Evolutionary conservation across 2,113 vertebrate species (phyloP), one percentile per base, ranked within the genome.

Genomic region (Parus major): DNA sequence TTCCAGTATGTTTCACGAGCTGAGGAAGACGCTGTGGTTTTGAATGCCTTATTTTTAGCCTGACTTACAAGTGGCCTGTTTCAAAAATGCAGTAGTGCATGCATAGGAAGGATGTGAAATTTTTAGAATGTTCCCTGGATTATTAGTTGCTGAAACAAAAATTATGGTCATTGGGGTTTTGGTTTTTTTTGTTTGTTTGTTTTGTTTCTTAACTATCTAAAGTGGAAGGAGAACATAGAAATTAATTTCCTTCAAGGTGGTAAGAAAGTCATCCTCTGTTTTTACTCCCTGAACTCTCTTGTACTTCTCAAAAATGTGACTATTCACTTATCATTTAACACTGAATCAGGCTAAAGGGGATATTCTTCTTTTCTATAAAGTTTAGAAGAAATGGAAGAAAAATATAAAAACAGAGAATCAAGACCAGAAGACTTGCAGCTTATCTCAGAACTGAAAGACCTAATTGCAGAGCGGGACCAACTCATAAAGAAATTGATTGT

Each of bases 401-500:
- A 99, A 97, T 99, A 99, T 81, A 98, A 98, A 94, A 99, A 98
- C 98, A 98, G 99, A 95, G 99, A 99, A 98, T 99, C 99, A 96
- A 98, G 99, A 93, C 98, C 98, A 47, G 99, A 99, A 97, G 99
- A 99, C 83, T 96, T 99, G 95, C 99, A 99, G 97, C 95, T 99
- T 91, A 99, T 99, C 79, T 98, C 99, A 39, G 99, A 99, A 97
- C 98, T 99, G 95, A 99, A 99, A 98, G 99, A 99, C 82, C 98
- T 99, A 98, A 98, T 99, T 96, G 94, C 99, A 22, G 99, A 99
- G 97, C 98, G 99, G 93, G 99, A 99, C 93, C 95, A 99, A 25
- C 98, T 99, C 47, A 99, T 99, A 97, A 99, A 99, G 98, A 99
- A 99, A 97, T 97, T 99, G 96, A 99, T 99, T 98, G 99, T 99